A percentile compares a stretch with the other conserved stretches of the same genome.
Conservation (phyloP, 2,888 invertebrate genomes). For the Timema cristinae region DNA sequence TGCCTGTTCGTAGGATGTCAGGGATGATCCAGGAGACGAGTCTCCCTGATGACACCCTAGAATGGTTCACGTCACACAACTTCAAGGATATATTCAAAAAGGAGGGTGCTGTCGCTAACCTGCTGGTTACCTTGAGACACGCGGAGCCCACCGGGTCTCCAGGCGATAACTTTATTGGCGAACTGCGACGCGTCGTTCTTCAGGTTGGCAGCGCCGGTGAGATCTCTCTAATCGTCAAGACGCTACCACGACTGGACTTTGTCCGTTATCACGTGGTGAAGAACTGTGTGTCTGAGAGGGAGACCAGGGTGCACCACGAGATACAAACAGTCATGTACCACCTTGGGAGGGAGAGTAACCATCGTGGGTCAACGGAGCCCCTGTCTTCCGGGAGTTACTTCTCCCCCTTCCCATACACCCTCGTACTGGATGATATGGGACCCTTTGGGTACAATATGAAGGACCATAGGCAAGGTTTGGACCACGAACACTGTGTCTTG, state of each 20-base stretch:
- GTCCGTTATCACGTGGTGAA: conserved; percentile 21
- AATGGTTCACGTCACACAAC: conserved; percentile 23
- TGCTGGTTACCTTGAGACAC: background rate
- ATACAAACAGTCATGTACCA: background rate
- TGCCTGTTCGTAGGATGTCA: too few species aligned
- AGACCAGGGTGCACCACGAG: background rate
- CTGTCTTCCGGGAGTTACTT: too few species aligned
- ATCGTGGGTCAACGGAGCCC: too few species aligned
- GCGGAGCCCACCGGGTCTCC: conserved; percentile 16
- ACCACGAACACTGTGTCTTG: background rate
- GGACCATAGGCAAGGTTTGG: too few species aligned
- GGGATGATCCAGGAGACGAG: too few species aligned
- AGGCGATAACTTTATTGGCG: conserved; percentile 26
- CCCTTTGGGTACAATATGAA: too few species aligned
- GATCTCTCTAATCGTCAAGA: conserved; percentile 26
- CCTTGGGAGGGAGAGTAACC: background rate
- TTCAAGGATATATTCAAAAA: conserved; percentile 20
- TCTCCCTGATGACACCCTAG: too few species aligned
- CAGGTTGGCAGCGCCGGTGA: background rate
- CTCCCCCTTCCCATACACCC: too few species aligned
- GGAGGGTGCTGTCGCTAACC: conserved; percentile 15
- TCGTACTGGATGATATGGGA: too few species aligned
- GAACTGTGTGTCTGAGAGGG: background rate
- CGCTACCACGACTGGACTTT: conserved; percentile 22
- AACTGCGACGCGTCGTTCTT: conserved; percentile 20